Evolutionary conservation across 2,888 invertebrate genomes (phyloP).

Genomic region (Platerodrilus igneus): DNA sequence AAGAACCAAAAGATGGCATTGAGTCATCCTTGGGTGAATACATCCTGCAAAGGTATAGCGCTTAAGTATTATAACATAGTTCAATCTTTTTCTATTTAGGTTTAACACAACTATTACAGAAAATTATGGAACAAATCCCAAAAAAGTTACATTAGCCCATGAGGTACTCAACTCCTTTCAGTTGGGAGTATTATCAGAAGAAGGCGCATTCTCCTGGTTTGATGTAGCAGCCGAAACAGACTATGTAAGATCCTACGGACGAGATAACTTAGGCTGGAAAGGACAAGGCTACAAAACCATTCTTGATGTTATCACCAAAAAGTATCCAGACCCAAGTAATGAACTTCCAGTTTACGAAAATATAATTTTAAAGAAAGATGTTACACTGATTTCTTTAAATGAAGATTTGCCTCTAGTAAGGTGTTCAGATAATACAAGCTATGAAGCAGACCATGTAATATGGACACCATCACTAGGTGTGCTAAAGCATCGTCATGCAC

Average conservation of each 20-base stretch:
- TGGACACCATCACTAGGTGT: conserved; percentile 63
- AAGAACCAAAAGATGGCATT: conserved; percentile 13
- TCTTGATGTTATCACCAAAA: conserved; percentile 58
- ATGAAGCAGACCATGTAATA: conserved; percentile 58
- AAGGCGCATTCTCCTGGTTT: conserved; percentile 59
- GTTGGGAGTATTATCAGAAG: background rate
- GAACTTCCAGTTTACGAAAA: conserved; percentile 27
- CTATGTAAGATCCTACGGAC: conserved; percentile 66
- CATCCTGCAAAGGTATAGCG: conserved; percentile 64
- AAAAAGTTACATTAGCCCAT: conserved; percentile 1
- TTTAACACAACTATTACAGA: conserved; percentile 1
- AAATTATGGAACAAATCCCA: conserved; percentile 1
- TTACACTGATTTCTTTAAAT: conserved; percentile 22
- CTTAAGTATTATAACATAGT: no score
- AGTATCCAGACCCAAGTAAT: conserved; percentile 4
- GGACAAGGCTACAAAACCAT: conserved; percentile 64
- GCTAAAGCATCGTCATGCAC: conserved; percentile 48
- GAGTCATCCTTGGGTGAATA: conserved; percentile 51
- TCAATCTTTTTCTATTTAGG: conserved; percentile 3
- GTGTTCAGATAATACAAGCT: conserved; percentile 49
- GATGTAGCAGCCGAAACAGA: conserved; percentile 64
- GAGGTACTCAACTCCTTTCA: conserved; percentile 11
- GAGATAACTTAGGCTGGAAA: conserved; percentile 68
- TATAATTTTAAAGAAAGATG: conserved; percentile 27
- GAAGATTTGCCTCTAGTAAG: conserved; percentile 41